phyloP scores from a whole-genome alignment of 1,140 invertebrate species.

The Manduca sexta region DNA sequence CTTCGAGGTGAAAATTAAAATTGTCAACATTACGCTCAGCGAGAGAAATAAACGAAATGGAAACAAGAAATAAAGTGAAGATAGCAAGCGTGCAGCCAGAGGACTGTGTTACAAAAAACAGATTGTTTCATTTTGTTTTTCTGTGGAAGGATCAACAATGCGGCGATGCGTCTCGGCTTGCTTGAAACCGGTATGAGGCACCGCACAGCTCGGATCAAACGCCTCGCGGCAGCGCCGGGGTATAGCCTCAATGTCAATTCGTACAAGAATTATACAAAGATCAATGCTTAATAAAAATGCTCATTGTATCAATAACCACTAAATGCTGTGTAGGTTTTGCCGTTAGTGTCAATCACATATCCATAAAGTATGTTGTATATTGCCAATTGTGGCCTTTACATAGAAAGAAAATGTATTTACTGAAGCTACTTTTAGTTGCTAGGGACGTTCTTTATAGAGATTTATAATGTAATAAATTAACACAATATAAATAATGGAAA shows the following conservation, averaged over 20 bases:
- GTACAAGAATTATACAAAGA: conserved; percentile 1
- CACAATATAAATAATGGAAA: too few relatives aligned
- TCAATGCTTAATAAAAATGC: neutral
- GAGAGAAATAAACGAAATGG: conserved; percentile 14
- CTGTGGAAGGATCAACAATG: conserved; percentile 55
- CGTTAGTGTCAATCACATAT: neutral
- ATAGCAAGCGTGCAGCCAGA: conserved; percentile 23
- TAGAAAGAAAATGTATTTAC: neutral
- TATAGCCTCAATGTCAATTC: conserved; percentile 31
- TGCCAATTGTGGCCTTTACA: too few relatives aligned
- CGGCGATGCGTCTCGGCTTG: conserved; percentile 48
- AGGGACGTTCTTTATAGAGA: too few relatives aligned
- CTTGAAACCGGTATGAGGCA: conserved; percentile 53
- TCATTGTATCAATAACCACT: too few relatives aligned
- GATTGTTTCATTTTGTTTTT: conserved; percentile 63
- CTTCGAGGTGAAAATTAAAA: conserved; percentile 1
- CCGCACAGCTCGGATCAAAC: conserved; percentile 26
- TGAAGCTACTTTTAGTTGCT: neutral
- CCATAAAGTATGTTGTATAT: too few relatives aligned
- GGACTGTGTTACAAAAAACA: conserved; percentile 43
- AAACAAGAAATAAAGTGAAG: conserved; percentile 34
- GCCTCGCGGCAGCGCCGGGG: conserved; percentile 30
- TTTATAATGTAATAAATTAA: too few relatives aligned
- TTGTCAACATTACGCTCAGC: neutral
- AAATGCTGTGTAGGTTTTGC: neutral